These are phyloP conservation scores for Odobenus rosmarus DNA, from an alignment of 2,113 vertebrate species.

Conservation along the genomic window DNA sequence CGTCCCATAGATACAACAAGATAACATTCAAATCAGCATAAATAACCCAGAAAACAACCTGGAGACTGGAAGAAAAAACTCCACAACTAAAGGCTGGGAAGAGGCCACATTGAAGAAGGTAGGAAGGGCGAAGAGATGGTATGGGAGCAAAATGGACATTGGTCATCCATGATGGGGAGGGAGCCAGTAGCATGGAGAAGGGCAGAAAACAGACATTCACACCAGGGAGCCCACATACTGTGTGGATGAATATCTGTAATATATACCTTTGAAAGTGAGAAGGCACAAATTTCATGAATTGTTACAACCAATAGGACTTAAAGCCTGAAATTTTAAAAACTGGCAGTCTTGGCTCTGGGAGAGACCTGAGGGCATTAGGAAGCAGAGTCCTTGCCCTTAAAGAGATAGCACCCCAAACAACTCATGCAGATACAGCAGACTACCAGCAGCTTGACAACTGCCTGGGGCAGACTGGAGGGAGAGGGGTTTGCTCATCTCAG, in stretches of 20 bases:
- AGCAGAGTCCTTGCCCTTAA: too few relatives aligned
- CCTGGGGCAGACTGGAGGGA: too few relatives aligned
- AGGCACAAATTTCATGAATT: too few relatives aligned
- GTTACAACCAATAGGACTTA: too few relatives aligned
- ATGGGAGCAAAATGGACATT: background rate
- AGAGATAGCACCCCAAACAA: too few relatives aligned
- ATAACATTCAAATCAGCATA: background rate
- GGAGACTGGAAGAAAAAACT: background rate
- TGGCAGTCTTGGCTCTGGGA: too few relatives aligned
- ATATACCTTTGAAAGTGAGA: background rate
- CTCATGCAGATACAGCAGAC: too few relatives aligned
- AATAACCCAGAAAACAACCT: background rate
- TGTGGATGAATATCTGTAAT: background rate
- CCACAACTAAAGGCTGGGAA: background rate
- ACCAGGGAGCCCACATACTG: background rate
- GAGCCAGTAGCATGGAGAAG: background rate
- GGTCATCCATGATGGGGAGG: background rate
- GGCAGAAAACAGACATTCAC: background rate
- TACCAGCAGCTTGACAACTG: too few relatives aligned
- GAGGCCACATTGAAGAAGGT: background rate
- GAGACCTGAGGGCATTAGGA: too few relatives aligned
- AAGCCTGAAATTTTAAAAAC: too few relatives aligned
- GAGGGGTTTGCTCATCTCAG: too few relatives aligned
- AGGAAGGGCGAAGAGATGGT: background rate
- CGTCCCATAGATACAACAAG: background rate